Evolutionary conservation across 2,888 invertebrate species (phyloP).

Genomic region (Campopleginae sp.): DNA sequence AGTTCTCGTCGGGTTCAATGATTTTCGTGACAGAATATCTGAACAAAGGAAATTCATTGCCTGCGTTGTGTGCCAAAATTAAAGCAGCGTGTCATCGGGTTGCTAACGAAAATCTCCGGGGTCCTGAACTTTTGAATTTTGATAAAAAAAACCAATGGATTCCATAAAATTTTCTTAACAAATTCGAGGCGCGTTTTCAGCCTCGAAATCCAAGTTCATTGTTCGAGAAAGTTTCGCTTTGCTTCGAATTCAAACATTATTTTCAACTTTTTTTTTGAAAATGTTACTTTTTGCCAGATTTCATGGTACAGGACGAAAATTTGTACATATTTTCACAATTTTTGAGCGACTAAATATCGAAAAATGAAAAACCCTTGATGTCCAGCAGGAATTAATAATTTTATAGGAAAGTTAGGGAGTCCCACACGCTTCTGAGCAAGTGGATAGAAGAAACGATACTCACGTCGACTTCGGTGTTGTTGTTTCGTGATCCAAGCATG

Average conservation of each 20-base stretch:
- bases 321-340: too few species aligned
- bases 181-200: neutral
- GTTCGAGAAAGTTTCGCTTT: too few species aligned
- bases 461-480: constrained; percentile 86
- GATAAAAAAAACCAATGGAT: neutral
- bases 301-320: too few species aligned
- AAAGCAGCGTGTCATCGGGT: neutral
- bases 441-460: constrained; percentile 72
- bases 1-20: neutral
- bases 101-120: neutral
- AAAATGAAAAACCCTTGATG: too few species aligned
- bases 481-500: constrained; percentile 86
- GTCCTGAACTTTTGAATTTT: neutral
- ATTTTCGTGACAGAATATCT: neutral
- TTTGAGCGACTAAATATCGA: too few species aligned
- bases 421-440: neutral
- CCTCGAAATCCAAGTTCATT: neutral
- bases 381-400: too few species aligned
- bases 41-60: constrained; percentile 20
- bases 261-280: too few species aligned
- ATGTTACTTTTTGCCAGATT: too few species aligned
- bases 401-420: too few species aligned
- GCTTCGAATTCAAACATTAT: too few species aligned
- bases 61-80: constrained; percentile 6
- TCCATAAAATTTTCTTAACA: neutral